A percentile compares a stretch with the other conserved stretches of the same genome.
Conservation (phyloP, 1,140 invertebrate genomes). For the Stenopsyche tienmushanensis region DNA sequence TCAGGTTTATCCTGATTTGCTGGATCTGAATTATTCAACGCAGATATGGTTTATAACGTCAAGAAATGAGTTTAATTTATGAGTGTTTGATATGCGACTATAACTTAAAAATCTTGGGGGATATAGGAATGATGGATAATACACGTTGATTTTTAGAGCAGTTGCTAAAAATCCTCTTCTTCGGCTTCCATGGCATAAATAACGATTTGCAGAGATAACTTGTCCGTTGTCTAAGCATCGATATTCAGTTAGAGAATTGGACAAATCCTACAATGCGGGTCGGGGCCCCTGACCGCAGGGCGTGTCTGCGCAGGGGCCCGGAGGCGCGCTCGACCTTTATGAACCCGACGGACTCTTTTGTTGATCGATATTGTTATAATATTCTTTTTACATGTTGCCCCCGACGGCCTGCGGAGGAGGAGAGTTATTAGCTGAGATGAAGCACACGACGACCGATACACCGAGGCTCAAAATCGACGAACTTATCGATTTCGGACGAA, state of each 20-base stretch:
- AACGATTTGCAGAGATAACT: background rate
- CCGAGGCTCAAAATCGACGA: background rate
- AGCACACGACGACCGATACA: slow-evolving; percentile 20
- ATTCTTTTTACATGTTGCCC: slow-evolving; percentile 35
- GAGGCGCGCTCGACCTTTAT: slow-evolving; percentile 32
- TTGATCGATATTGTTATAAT: slow-evolving; percentile 37
- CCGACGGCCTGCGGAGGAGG: slow-evolving; percentile 26
- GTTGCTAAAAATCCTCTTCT: too few species aligned
- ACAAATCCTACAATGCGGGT: background rate
- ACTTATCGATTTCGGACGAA: background rate
- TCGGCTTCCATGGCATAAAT: too few species aligned
- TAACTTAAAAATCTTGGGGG: too few species aligned
- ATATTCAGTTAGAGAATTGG: background rate
- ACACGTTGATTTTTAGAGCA: too few species aligned
- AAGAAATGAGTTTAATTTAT: too few species aligned
- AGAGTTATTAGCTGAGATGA: slow-evolving; percentile 30
- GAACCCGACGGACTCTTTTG: slow-evolving; percentile 34
- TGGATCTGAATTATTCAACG: too few species aligned
- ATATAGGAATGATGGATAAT: too few species aligned
- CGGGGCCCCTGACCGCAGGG: too few species aligned
- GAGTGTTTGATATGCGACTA: too few species aligned
- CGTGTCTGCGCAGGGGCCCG: slow-evolving; percentile 23
- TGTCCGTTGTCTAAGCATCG: too few species aligned
- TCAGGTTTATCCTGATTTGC: too few species aligned
- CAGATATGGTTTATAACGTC: too few species aligned